phyloP scores from a whole-genome alignment of 1,140 invertebrate genomes.

The Goniozus legneri region DNA sequence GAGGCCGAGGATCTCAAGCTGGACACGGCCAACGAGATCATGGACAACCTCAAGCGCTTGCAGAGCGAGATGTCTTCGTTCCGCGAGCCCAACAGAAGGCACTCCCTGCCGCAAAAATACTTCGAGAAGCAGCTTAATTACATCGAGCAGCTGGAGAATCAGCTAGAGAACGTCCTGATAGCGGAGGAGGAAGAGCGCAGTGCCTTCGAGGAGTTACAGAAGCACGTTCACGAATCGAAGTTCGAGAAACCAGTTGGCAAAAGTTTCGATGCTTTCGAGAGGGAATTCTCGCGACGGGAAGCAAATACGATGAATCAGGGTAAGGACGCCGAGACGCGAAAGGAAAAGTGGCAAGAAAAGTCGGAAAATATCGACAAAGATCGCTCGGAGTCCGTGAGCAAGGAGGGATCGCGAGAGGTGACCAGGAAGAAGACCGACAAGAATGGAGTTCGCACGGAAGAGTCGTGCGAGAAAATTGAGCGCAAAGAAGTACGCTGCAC shows the following conservation, averaged over 20 bases:
- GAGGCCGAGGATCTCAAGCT: slow-evolving; percentile 26
- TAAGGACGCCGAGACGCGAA: too few species aligned
- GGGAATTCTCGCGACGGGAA: not conserved
- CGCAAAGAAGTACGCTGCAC: slow-evolving; percentile 17
- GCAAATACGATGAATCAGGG: too few species aligned
- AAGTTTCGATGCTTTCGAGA: not conserved
- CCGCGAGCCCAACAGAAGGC: slow-evolving; percentile 35
- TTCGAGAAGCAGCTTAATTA: slow-evolving; percentile 68
- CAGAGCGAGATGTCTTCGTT: slow-evolving; percentile 26
- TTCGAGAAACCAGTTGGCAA: not conserved
- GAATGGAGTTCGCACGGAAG: slow-evolving; percentile 16
- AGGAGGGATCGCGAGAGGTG: slow-evolving; percentile 19
- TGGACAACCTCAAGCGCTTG: slow-evolving; percentile 37
- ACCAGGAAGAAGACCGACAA: slow-evolving; percentile 6
- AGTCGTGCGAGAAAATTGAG: slow-evolving; percentile 21
- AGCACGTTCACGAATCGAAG: slow-evolving; percentile 7
- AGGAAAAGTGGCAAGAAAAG: slow-evolving; percentile 24
- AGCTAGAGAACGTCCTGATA: slow-evolving; percentile 37
- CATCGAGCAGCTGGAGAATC: slow-evolving; percentile 56
- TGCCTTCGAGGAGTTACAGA: slow-evolving; percentile 25
- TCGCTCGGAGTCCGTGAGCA: slow-evolving; percentile 21
- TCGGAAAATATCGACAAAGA: slow-evolving; percentile 12
- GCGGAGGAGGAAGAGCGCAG: slow-evolving; percentile 33
- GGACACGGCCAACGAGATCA: slow-evolving; percentile 29
- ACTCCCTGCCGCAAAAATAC: slow-evolving; percentile 64